A percentile compares a stretch with the other conserved stretches of the same genome.
Conservation (phyloP, 2,888 invertebrate genomes). For the Tanaodytes sp. region DNA sequence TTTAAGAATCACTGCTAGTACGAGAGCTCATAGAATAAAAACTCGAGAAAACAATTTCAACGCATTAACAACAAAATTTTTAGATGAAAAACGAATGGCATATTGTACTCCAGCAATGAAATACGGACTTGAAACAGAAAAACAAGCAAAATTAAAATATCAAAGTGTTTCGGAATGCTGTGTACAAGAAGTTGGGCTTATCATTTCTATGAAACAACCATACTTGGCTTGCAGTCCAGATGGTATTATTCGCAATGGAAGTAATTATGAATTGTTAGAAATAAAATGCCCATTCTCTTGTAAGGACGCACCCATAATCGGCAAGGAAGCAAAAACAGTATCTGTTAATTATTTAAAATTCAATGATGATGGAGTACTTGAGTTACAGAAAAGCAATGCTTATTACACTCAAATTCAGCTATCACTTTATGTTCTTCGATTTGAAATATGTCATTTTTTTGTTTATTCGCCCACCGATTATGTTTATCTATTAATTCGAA, state of each 20-base stretch:
- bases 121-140: conserved; percentile 35
- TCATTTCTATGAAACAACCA: no score
- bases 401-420: background rate
- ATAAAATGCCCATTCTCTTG: conserved; percentile 48
- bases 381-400: background rate
- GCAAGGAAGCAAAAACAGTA: background rate
- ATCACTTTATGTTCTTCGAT: background rate
- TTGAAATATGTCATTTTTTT: background rate
- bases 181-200: no score
- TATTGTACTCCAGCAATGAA: conserved; percentile 20
- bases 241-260: conserved; percentile 32
- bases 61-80: conserved; percentile 7
- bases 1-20: conserved; percentile 21
- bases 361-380: background rate
- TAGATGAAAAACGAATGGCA: conserved; percentile 9
- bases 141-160: no score
- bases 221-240: conserved; percentile 21
- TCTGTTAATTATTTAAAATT: background rate
- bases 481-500: background rate
- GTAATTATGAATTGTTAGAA: conserved; percentile 34
- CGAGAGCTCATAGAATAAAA: conserved; percentile 26
- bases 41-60: conserved; percentile 11
- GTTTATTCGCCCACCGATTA: background rate
- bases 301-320: background rate
- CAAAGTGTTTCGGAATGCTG: no score